These are phyloP conservation scores for Apostichopus californicus DNA, from an alignment of 35 echinoderm and acorn worm species.

Conservation along the genomic window DNA sequence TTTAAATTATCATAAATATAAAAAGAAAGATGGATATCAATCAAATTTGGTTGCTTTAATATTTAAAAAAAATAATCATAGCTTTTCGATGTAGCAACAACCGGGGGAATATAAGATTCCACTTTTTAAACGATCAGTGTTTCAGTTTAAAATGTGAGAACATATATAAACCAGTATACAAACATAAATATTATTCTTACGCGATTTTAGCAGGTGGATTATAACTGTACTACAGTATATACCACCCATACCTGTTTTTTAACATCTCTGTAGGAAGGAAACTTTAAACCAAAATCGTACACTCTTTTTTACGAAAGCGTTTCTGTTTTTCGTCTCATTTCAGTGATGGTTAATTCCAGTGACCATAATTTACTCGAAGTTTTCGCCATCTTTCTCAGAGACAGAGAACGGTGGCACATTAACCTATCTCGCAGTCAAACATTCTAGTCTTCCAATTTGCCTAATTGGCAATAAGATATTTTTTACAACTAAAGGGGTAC, in stretches of 20 bases:
- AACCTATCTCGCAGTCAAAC: conserved; percentile 39
- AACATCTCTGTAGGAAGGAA: too few species aligned
- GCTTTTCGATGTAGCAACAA: neutral
- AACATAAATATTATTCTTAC: too few species aligned
- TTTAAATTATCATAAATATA: too few species aligned
- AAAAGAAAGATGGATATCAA: too few species aligned
- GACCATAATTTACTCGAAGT: neutral
- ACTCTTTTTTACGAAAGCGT: neutral
- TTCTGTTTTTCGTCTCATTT: neutral
- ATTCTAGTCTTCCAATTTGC: conserved; percentile 40
- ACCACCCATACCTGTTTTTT: too few species aligned
- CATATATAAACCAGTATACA: too few species aligned
- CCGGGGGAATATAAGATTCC: too few species aligned
- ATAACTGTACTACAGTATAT: too few species aligned
- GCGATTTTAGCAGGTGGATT: too few species aligned
- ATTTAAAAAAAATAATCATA: neutral
- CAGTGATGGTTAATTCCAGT: neutral
- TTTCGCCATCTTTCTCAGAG: neutral
- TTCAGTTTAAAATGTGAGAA: too few species aligned
- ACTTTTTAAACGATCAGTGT: too few species aligned
- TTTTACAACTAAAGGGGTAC: conserved; percentile 58
- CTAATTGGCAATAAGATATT: conserved; percentile 58
- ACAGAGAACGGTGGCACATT: conserved; percentile 21
- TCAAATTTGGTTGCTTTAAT: neutral
- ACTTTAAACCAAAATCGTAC: too few species aligned